Evolutionary conservation across 2,888 invertebrate species (phyloP).

Genomic region (Lithophane leautieri): DNA sequence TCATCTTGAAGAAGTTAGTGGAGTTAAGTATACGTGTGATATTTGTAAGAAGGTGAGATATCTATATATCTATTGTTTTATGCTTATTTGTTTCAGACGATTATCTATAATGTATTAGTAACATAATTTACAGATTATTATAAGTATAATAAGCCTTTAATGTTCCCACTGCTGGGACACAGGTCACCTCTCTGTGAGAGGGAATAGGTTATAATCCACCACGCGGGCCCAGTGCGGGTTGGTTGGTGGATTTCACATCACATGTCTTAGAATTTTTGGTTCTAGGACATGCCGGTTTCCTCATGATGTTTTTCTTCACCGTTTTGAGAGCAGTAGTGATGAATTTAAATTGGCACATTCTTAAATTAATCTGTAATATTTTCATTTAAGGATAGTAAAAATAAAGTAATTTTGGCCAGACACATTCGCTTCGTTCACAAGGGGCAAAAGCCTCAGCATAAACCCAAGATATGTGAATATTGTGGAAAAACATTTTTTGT

Average conservation of each 20-base stretch:
- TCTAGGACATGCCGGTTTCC: too few relatives aligned
- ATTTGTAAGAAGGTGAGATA: conserved; percentile 39
- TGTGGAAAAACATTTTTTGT: conserved; percentile 41
- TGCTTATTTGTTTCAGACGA: neutral
- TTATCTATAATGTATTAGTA: neutral
- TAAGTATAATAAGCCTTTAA: too few relatives aligned
- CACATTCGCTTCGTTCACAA: conserved; percentile 32
- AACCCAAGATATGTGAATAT: conserved; percentile 39
- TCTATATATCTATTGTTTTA: neutral
- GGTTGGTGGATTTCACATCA: too few relatives aligned
- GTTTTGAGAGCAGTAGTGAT: too few relatives aligned
- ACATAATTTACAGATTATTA: neutral
- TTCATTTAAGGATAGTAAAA: conserved; percentile 34
- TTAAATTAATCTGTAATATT: conserved; percentile 6
- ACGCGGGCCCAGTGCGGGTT: too few relatives aligned
- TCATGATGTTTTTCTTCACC: too few relatives aligned
- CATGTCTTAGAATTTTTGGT: too few relatives aligned
- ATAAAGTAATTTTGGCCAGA: conserved; percentile 17
- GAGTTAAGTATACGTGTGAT: conserved; percentile 34
- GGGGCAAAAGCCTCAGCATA: conserved; percentile 7
- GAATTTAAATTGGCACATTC: neutral
- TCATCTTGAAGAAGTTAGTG: conserved; percentile 36
- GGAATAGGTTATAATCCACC: too few relatives aligned
- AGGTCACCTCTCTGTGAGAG: too few relatives aligned
- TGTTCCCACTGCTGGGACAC: too few relatives aligned